phyloP scores from a whole-genome alignment of 2,797 vertebrate genomes.

The Eupleurogrammus muticus region DNA sequence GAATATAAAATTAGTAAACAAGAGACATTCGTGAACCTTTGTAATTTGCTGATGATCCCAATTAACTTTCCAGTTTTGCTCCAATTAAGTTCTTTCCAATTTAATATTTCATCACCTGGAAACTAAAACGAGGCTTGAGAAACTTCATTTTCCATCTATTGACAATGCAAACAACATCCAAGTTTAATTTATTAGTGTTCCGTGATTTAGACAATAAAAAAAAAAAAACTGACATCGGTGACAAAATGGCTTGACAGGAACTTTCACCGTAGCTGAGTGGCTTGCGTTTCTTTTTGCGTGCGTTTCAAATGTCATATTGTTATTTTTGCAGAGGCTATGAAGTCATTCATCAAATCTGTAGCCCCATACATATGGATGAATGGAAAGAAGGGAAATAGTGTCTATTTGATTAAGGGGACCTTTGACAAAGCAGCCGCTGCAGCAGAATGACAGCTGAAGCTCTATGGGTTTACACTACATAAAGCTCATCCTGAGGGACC shows the following conservation, averaged over 20 bases:
- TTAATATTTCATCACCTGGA: too few relatives aligned
- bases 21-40: too few relatives aligned
- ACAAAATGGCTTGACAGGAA: conserved; percentile 6
- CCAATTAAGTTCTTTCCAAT: too few relatives aligned
- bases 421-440: conserved; percentile 60
- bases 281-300: not conserved
- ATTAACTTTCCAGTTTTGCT: too few relatives aligned
- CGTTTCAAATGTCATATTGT: conserved; percentile 42
- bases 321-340: conserved; percentile 42
- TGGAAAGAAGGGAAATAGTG: conserved; percentile 26
- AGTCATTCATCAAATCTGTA: conserved; percentile 50
- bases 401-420: conserved; percentile 69
- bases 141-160: too few relatives aligned
- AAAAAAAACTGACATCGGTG: conserved; percentile 1
- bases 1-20: too few relatives aligned
- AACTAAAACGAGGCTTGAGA: too few relatives aligned
- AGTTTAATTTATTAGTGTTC: not conserved
- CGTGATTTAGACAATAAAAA: conserved; percentile 5
- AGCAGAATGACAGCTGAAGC: conserved; percentile 62
- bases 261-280: not conserved
- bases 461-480: conserved; percentile 66
- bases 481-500: conserved; percentile 70
- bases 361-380: conserved; percentile 58
- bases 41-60: too few relatives aligned
- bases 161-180: too few relatives aligned